These are phyloP conservation scores for Ophraella communa DNA, from an alignment of 2,888 invertebrate species.

Conservation along the genomic window DNA sequence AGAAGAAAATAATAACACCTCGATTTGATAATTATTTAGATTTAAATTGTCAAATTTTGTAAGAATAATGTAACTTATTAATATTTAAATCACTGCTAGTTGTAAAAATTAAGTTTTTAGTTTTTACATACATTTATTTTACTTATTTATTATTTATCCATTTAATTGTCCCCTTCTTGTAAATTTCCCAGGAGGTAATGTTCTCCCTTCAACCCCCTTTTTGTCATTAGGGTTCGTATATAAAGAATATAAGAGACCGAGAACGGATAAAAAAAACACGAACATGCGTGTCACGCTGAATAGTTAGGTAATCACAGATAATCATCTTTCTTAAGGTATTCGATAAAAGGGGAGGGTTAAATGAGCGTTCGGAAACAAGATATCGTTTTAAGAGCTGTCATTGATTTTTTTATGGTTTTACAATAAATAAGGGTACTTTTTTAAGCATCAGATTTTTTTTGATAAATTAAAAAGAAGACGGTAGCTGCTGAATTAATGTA, in stretches of 20 bases:
- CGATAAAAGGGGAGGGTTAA: slow-evolving; percentile 7
- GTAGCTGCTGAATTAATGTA: no score
- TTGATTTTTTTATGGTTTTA: slow-evolving; percentile 1
- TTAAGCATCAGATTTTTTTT: no score
- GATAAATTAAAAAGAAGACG: no score
- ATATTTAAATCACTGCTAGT: no score
- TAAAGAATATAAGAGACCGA: not conserved
- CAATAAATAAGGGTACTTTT: not conserved
- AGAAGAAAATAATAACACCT: no score
- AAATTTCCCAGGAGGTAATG: not conserved
- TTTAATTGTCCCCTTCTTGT: no score
- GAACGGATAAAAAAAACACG: slow-evolving; percentile 17
- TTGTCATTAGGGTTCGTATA: not conserved
- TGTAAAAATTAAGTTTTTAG: not conserved
- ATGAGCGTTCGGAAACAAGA: slow-evolving; percentile 8
- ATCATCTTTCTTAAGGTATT: slow-evolving; percentile 11
- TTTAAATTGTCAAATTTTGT: no score
- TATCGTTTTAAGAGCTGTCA: slow-evolving; percentile 10
- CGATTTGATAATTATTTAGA: no score
- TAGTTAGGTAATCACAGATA: slow-evolving; percentile 15
- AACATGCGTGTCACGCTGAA: slow-evolving; percentile 15
- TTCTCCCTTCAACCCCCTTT: not conserved
- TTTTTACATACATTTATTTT: not conserved
- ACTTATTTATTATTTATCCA: not conserved
- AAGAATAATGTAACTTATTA: no score